A percentile compares a stretch with the other conserved stretches of the same genome.
These are phyloP conservation scores for Gymnoscelis rufifasciata DNA, from an alignment of 2,888 invertebrate genomes.

Conservation along the genomic window DNA sequence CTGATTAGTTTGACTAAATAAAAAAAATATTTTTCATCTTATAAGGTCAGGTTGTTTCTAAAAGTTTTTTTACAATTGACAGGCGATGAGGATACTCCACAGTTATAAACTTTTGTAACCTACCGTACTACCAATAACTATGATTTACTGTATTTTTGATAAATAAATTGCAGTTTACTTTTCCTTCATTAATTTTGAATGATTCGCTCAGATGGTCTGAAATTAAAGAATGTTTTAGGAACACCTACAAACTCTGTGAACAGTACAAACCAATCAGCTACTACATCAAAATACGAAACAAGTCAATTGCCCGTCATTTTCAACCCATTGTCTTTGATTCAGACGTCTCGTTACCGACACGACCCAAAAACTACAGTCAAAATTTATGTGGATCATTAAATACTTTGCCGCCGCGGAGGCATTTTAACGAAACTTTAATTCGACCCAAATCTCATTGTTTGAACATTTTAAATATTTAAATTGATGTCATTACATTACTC, in stretches of 20 bases:
- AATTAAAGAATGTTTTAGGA: too few relatives aligned
- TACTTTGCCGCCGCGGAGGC: slow-evolving; percentile 48
- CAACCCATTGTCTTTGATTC: slow-evolving; percentile 66
- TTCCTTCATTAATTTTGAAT: too few relatives aligned
- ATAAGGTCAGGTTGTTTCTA: too few relatives aligned
- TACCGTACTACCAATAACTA: too few relatives aligned
- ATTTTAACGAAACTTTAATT: slow-evolving; percentile 70
- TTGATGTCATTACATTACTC: slow-evolving; percentile 3
- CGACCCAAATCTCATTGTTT: slow-evolving; percentile 49
- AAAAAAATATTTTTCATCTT: too few relatives aligned
- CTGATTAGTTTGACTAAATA: too few relatives aligned
- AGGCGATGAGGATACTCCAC: too few relatives aligned
- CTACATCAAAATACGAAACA: slow-evolving; percentile 35
- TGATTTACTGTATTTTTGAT: too few relatives aligned
- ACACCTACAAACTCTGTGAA: not conserved
- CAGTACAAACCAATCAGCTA: slow-evolving; percentile 1
- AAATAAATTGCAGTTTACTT: too few relatives aligned
- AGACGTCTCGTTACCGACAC: slow-evolving; percentile 58
- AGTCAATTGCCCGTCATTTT: slow-evolving; percentile 52
- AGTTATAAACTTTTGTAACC: too few relatives aligned
- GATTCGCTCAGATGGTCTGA: too few relatives aligned
- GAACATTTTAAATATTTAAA: slow-evolving; percentile 13
- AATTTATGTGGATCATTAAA: slow-evolving; percentile 64
- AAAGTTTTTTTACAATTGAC: too few relatives aligned
- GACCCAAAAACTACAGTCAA: slow-evolving; percentile 48